These are phyloP conservation scores for Aphidius gifuensis DNA, from an alignment of 1,140 invertebrate species.

Conservation along the genomic window DNA sequence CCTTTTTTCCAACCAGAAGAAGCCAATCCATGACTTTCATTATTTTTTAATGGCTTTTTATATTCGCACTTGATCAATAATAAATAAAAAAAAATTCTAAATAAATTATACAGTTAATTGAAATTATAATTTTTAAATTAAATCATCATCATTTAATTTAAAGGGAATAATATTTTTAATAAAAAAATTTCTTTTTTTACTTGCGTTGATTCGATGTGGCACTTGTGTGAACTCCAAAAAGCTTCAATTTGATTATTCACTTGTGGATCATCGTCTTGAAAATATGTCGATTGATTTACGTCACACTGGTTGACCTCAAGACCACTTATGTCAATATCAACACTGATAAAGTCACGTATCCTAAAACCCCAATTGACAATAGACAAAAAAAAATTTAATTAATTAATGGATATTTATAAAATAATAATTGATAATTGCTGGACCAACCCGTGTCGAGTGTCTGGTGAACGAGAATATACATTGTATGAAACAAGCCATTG, in stretches of 20 bases:
- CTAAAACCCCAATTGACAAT: constrained; percentile 45
- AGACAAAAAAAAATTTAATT: constrained; percentile 23
- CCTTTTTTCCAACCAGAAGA: constrained; percentile 26
- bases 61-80: constrained; percentile 25
- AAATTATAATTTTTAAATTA: neutral
- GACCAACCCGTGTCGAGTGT: constrained; percentile 59
- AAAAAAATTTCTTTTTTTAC: constrained; percentile 36
- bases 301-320: constrained; percentile 87
- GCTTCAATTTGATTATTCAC: constrained; percentile 57
- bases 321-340: constrained; percentile 79
- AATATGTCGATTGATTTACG: constrained; percentile 18
- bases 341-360: constrained; percentile 72
- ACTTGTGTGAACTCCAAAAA: constrained; percentile 82
- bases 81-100: constrained; percentile 11
- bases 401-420: neutral
- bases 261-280: constrained; percentile 12
- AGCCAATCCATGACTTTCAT: neutral
- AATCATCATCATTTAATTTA: too few relatives aligned
- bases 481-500: constrained; percentile 78
- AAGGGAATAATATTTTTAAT: too few relatives aligned
- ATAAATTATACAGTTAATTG: too few relatives aligned
- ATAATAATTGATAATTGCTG: neutral
- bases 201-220: constrained; percentile 73
- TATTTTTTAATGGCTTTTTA: constrained; percentile 8
- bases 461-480: constrained; percentile 63